A percentile compares a stretch with the other conserved stretches of the same genome.
Conservation (phyloP, 2,888 invertebrate genomes). For the Platycheirus albimanus region DNA sequence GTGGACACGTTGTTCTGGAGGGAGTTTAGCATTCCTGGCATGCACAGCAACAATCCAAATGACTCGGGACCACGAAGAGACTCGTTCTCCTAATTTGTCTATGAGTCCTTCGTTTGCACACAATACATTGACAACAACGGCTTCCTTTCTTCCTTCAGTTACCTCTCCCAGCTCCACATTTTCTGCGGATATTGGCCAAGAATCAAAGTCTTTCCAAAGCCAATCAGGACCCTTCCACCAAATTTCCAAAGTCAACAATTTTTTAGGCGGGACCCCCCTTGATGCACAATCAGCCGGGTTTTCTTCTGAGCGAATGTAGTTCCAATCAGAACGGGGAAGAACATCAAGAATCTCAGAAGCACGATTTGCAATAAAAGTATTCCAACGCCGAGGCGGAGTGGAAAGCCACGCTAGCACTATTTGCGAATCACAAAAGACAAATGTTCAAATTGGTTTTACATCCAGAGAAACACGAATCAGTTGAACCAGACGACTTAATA, state of each 20-base stretch:
- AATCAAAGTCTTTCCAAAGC: too few species aligned
- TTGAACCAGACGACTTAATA: slow-evolving; percentile 33
- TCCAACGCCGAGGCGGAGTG: too few species aligned
- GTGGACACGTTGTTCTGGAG: too few species aligned
- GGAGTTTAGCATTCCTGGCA: too few species aligned
- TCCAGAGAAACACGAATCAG: slow-evolving; percentile 4
- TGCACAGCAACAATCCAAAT: too few species aligned
- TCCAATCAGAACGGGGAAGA: slow-evolving; percentile 47
- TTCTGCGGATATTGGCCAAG: too few species aligned
- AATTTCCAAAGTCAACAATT: slow-evolving; percentile 16
- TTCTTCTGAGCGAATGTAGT: slow-evolving; percentile 52
- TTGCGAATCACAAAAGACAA: slow-evolving; percentile 57
- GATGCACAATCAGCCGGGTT: too few species aligned
- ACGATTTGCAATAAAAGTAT: slow-evolving; percentile 68
- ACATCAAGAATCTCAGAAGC: slow-evolving; percentile 67
- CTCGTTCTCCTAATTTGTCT: not conserved
- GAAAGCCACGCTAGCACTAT: slow-evolving; percentile 69
- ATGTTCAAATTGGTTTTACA: not conserved
- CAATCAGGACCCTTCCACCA: too few species aligned
- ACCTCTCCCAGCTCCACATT: too few species aligned
- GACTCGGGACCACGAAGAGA: too few species aligned
- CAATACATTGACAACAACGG: not conserved
- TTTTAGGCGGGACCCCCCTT: not conserved
- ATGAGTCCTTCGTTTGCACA: not conserved
- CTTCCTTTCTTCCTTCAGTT: not conserved